Base-by-base conservation (phyloP, 2,113 vertebrate genomes). In the Camelus bactrianus region DNA sequence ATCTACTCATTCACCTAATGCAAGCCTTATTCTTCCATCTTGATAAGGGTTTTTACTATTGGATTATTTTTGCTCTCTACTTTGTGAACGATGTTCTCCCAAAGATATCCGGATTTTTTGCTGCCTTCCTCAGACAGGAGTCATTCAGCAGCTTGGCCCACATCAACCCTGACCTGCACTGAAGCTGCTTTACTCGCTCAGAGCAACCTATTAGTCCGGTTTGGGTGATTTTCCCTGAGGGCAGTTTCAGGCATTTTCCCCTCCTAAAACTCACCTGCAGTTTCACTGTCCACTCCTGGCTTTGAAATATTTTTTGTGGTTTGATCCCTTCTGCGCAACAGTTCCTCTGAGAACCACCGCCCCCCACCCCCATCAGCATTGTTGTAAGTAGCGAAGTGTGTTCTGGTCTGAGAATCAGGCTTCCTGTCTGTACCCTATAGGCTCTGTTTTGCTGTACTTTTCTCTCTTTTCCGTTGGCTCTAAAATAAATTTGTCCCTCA, bases 371-470 rank as follows among this genome's bases (percentile, higher is more conserved):
- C 38, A 42, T 92, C 30, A 4, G 32, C 70, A 14, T 12, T 50
- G 56, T 92, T 67, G 42, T 8, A n/a, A 54, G 26, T 46, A 58
- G 48, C 67, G 82, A 52, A 58, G 58, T 62, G 42, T 81, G n/a
- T 58, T 95, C 54, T 73, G 32, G 9, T 79, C 62, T 67, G 73
- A 96, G 62, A 67, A 11, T 62, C 58, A 62, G 85, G 1, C 77
- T 94, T 94, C 30, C n/a, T 32, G 42, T 65, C 35, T 67, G 42
- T 7, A 48, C 52, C 69, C 1, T 65, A 50, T 35, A 64, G 52
- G 46, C 42, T 93, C 24, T 56, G 58, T 83, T 83, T 91, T 89
- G 89, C 76, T 88, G 32, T 82, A 56, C 26, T 62, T 72, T 70
- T n/a, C 73, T 82, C 50, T 69, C 35, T 64, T 91, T 62, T 88